Conservation (phyloP, 2,797 vertebrate species). For the Danio kyathit region DNA sequence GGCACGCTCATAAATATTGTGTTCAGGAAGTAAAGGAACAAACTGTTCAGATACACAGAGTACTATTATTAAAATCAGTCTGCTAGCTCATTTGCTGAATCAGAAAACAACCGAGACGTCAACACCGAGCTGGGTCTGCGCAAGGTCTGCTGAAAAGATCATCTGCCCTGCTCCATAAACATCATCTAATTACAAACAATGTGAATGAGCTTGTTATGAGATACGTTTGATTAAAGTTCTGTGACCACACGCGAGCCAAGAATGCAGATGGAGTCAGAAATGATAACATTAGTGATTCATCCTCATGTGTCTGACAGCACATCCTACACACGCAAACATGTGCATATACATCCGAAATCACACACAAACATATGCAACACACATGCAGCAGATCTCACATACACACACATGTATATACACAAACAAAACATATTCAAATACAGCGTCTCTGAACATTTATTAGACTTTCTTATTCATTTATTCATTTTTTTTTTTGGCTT, state of each 20-base stretch:
- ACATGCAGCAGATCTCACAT: neutral
- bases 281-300: conserved; percentile 14
- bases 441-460: too few relatives aligned
- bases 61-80: neutral
- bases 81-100: neutral
- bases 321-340: conserved; percentile 13
- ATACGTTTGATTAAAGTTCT: conserved; percentile 41
- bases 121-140: neutral
- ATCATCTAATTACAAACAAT: conserved; percentile 56
- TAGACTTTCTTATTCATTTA: too few relatives aligned
- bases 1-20: neutral
- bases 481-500: too few relatives aligned
- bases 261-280: conserved; percentile 41
- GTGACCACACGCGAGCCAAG: conserved; percentile 40
- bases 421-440: neutral
- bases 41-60: neutral
- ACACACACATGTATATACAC: neutral
- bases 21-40: neutral
- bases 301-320: conserved; percentile 14
- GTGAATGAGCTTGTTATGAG: conserved; percentile 26
- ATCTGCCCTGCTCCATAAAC: neutral
- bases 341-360: conserved; percentile 1
- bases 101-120: conserved; percentile 2
- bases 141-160: neutral
- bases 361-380: conserved; percentile 23